Percentiles rank a stretch among this genome's conserved stretches.
Evolutionary conservation across 2,113 vertebrate species (phyloP).

Genomic region (Megalops atlanticus): DNA sequence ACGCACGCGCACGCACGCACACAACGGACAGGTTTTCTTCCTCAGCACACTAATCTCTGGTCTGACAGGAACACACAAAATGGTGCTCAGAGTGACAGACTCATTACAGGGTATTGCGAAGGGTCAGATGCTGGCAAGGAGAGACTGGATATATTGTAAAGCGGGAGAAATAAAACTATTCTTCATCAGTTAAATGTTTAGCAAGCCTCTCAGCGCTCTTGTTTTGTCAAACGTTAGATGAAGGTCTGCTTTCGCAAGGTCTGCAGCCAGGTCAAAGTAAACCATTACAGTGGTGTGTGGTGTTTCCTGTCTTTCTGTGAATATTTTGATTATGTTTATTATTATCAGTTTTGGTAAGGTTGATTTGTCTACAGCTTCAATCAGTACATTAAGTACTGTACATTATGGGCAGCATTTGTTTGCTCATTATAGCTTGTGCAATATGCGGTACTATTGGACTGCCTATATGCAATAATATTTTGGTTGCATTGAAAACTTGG

Average conservation of each 20-base stretch:
- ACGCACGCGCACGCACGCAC: not conserved
- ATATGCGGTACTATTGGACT: too few species aligned
- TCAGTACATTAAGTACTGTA: too few species aligned
- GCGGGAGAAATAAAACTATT: not conserved
- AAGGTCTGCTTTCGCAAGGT: slow-evolving; percentile 1
- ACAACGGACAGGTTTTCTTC: not conserved
- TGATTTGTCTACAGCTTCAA: too few species aligned
- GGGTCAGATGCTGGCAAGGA: not conserved
- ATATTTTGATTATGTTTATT: not conserved
- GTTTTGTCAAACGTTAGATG: not conserved
- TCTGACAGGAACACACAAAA: slow-evolving; percentile 13
- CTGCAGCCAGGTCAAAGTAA: not conserved
- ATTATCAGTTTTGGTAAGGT: too few species aligned
- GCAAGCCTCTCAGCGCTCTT: not conserved
- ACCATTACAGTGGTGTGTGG: not conserved
- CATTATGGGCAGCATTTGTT: too few species aligned
- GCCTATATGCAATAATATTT: too few species aligned
- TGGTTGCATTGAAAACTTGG: too few species aligned
- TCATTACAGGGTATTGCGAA: not conserved
- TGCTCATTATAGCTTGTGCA: too few species aligned
- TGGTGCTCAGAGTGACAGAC: slow-evolving; percentile 7
- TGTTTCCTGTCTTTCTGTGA: not conserved
- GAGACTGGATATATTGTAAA: not conserved
- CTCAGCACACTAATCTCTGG: slow-evolving; percentile 14
- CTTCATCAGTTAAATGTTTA: slow-evolving; percentile 9